phyloP scores from a whole-genome alignment of 2,797 vertebrate species.

The Acrossocheilus wenchowensis region DNA sequence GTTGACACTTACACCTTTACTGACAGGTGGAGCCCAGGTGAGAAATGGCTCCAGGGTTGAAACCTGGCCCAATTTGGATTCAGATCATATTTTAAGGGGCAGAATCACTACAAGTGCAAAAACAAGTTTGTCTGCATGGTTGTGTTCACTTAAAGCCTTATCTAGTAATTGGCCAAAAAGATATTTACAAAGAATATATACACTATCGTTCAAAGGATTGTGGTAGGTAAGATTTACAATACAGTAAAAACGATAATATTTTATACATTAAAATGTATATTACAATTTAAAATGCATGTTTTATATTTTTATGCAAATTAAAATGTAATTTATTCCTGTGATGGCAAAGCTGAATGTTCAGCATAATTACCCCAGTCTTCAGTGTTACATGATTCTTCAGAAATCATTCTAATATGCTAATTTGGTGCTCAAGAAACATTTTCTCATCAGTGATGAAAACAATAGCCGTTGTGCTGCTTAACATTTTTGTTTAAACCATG shows the following conservation, averaged over 20 bases:
- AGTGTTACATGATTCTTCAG: not conserved
- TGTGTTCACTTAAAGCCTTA: not conserved
- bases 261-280: not conserved
- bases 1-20: not conserved
- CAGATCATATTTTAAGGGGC: not conserved
- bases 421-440: too few species aligned
- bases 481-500: too few species aligned
- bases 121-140: not conserved
- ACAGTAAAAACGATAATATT: not conserved
- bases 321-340: not conserved
- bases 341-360: not conserved
- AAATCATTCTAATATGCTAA: not conserved
- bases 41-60: not conserved
- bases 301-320: not conserved
- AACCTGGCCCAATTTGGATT: not conserved
- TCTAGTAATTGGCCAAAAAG: not conserved
- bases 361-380: too few species aligned
- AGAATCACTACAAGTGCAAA: not conserved
- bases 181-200: not conserved
- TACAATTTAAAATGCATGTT: not conserved
- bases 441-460: too few species aligned
- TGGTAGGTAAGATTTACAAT: not conserved
- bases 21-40: not conserved
- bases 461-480: too few species aligned
- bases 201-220: not conserved